phyloP scores from a whole-genome alignment of 2,113 vertebrate species.

The Hepsetus odoe region DNA sequence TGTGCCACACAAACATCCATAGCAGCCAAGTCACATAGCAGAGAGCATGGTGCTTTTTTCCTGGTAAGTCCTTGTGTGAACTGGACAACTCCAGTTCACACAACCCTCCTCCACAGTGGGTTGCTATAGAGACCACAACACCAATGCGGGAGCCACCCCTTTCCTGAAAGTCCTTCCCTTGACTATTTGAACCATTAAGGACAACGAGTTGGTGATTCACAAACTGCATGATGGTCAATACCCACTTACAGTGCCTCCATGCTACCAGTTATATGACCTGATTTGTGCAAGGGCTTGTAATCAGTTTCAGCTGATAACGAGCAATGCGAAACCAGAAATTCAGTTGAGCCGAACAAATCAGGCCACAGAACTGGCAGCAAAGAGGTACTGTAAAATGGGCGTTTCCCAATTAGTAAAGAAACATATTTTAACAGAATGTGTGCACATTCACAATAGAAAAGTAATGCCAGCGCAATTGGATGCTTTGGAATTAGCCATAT shows the following conservation, averaged over 20 bases:
- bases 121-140: conserved; percentile 6
- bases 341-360: too few relatives aligned
- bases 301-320: not conserved
- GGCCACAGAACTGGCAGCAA: too few relatives aligned
- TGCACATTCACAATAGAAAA: too few relatives aligned
- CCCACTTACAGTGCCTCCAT: not conserved
- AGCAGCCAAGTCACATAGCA: not conserved
- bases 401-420: too few relatives aligned
- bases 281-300: not conserved
- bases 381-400: too few relatives aligned
- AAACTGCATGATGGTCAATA: conserved; percentile 1
- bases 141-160: not conserved
- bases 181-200: not conserved
- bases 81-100: conserved; percentile 3
- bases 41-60: not conserved
- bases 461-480: too few relatives aligned
- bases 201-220: not conserved
- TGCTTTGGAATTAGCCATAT: too few relatives aligned
- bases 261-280: not conserved
- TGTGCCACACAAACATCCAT: not conserved
- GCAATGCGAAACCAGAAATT: not conserved
- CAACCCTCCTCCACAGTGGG: not conserved
- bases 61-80: not conserved
- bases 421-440: too few relatives aligned
- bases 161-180: not conserved